Evolutionary conservation across 2,888 invertebrate species (phyloP).

Genomic region (Timandra comae): DNA sequence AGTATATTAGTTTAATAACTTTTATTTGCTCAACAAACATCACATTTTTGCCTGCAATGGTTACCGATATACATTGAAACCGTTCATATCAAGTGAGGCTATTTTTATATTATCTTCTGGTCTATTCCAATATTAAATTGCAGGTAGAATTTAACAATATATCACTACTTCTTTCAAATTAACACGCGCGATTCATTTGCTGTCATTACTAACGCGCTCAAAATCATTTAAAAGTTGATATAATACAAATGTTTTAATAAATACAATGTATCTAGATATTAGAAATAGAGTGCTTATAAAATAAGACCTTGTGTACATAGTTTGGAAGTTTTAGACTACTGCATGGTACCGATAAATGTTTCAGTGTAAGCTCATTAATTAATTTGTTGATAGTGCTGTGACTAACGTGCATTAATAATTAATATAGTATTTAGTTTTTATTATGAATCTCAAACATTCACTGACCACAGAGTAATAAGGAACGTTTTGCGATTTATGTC

Average conservation of each 20-base stretch:
- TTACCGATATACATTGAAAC: slow-evolving; percentile 6
- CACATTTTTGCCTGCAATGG: slow-evolving; percentile 7
- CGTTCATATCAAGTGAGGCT: slow-evolving; percentile 1
- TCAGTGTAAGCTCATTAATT: too few species aligned
- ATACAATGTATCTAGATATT: slow-evolving; percentile 2
- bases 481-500: too few species aligned
- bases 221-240: slow-evolving; percentile 20
- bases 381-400: too few species aligned
- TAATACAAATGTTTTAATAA: too few species aligned
- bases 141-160: slow-evolving; percentile 24
- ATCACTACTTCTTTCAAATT: slow-evolving; percentile 20
- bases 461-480: too few species aligned
- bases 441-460: too few species aligned
- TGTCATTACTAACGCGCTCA: slow-evolving; percentile 50
- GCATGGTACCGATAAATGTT: too few species aligned
- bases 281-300: background rate
- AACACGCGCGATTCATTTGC: slow-evolving; percentile 29
- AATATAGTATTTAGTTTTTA: too few species aligned
- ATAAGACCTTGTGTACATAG: too few species aligned
- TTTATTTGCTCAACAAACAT: slow-evolving; percentile 40
- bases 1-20: slow-evolving; percentile 26
- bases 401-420: too few species aligned
- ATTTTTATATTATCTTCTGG: background rate
- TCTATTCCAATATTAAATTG: slow-evolving; percentile 19
- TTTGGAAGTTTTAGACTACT: too few species aligned